phyloP scores from a whole-genome alignment of 2,113 vertebrate species.

The Gobio gobio region DNA sequence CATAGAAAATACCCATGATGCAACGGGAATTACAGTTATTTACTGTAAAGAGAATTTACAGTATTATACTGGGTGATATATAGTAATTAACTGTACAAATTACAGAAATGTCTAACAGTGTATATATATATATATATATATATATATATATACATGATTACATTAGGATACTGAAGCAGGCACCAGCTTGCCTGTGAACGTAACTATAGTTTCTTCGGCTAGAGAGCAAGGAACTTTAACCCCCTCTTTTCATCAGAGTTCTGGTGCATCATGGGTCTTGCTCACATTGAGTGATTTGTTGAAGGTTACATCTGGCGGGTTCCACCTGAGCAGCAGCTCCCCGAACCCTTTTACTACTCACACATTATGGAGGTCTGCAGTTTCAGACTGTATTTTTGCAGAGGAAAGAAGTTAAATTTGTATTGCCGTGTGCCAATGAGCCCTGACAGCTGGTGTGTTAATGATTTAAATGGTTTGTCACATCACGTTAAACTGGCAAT shows the following conservation, averaged over 20 bases:
- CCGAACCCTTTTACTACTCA: conserved; percentile 19
- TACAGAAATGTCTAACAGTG: too few relatives aligned
- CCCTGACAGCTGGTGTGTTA: conserved; percentile 66
- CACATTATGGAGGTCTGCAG: conserved; percentile 64
- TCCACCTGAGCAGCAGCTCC: conserved; percentile 61
- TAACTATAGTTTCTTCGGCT: neutral
- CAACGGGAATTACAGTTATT: too few relatives aligned
- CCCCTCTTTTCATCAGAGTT: conserved; percentile 69
- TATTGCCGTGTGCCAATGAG: conserved; percentile 54
- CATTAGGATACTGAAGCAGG: neutral
- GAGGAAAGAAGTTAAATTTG: conserved; percentile 63
- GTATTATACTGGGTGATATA: too few relatives aligned
- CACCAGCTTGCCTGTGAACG: neutral
- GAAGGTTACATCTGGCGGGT: conserved; percentile 72
- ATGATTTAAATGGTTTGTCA: conserved; percentile 65
- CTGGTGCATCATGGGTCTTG: conserved; percentile 60
- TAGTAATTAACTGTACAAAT: too few relatives aligned
- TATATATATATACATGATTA: neutral
- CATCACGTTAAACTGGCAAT: conserved; percentile 57
- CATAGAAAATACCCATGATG: too few relatives aligned
- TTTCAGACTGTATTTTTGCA: conserved; percentile 8
- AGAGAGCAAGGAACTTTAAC: conserved; percentile 9
- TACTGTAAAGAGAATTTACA: too few relatives aligned
- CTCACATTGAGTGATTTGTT: conserved; percentile 53
- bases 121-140: too few relatives aligned